Conservation (phyloP, 2,888 invertebrate species). For the Eudemis profundana region DNA sequence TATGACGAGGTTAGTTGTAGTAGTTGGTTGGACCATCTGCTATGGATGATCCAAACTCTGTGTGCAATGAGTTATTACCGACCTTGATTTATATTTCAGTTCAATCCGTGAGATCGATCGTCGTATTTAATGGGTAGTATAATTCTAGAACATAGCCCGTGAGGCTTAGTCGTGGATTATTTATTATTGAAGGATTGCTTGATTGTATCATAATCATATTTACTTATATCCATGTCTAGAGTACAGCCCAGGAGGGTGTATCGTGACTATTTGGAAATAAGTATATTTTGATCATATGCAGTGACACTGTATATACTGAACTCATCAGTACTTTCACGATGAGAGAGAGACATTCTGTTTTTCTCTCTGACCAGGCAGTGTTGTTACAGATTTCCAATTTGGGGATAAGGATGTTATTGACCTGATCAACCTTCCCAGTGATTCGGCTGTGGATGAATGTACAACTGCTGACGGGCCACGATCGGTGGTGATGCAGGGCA, state of each 20-base stretch:
- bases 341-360: too few relatives aligned
- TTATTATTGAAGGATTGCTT: background rate
- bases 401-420: background rate
- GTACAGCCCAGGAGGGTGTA: constrained; percentile 3
- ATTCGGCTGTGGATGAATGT: background rate
- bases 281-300: background rate
- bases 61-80: constrained; percentile 15
- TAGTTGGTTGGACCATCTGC: too few relatives aligned
- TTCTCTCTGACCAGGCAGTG: too few relatives aligned
- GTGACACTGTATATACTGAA: background rate
- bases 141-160: constrained; percentile 5
- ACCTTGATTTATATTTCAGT: constrained; percentile 1
- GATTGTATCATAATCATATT: background rate
- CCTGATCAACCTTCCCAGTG: background rate
- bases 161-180: background rate
- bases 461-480: background rate
- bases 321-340: too few relatives aligned
- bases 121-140: background rate
- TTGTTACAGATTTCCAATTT: background rate
- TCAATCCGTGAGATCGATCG: constrained; percentile 10
- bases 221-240: too few relatives aligned
- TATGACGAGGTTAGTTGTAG: background rate
- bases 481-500: background rate
- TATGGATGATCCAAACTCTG: background rate
- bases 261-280: background rate